Base-by-base conservation (phyloP, 2,113 vertebrate species). In the Condylura cristata region DNA sequence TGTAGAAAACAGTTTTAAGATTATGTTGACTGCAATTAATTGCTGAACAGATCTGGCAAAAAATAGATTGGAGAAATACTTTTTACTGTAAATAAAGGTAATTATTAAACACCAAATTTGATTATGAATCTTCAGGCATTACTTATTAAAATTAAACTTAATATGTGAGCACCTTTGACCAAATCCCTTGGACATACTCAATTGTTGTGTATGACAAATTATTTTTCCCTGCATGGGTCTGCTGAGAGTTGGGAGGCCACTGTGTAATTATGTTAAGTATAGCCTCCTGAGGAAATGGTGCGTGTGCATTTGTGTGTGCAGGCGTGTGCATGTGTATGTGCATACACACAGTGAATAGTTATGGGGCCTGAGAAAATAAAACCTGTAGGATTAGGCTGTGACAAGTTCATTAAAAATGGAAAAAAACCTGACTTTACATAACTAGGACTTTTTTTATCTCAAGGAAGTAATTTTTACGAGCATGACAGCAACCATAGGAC, bases 71-170 rank as follows among this genome's bases (percentile, higher is more conserved):
- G 65, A 37, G 9, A 81, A 72, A 72, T 13, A 86, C 61, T 56
- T 86, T 72, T 89, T 63, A 28, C 5, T 93, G 68, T 71, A 32
- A 72, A 61, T 63, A 14, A 53, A 63, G 37, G 85, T 88, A 46
- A 46, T 26, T 76, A 81, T 60, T 88, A 91, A 93, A 68, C 8
- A 71, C 16, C 51, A 84, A 56, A 30, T 13, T 80, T 85, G 71
- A 13, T 93, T 94, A 95, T 88, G 60, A 92, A 80, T 78, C 28
- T 88, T 90, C 13, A 74, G 58, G 11, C 11, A 81, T 44, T 68
- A 61, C 18, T 90, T 81, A 72, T 32, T 91, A 30, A 93, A 94
- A 84, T 96, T 87, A 87, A 93, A 95, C 18, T 90, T 92, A 86
- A 48, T 82, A 53, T 51, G 12, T 88, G 58, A 76, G 7, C 61